These are phyloP conservation scores for Carposina sasakii DNA, from an alignment of 1,140 invertebrate species.

Conservation along the genomic window DNA sequence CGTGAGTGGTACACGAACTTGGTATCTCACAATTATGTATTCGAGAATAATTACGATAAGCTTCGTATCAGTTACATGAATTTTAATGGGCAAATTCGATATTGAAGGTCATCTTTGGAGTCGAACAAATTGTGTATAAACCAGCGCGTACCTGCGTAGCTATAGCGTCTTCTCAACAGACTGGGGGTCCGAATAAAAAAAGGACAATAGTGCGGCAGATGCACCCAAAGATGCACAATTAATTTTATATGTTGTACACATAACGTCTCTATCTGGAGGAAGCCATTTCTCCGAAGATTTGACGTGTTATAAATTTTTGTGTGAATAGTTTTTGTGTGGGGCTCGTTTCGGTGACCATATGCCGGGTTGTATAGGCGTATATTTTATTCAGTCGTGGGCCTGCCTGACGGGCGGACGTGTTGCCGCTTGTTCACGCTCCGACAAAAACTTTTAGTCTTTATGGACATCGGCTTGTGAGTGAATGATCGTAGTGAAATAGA, in stretches of 20 bases:
- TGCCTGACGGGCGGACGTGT: background rate
- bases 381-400: conserved; percentile 38
- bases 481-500: too few species aligned
- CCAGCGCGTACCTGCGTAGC: too few species aligned
- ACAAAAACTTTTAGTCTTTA: too few species aligned
- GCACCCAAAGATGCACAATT: conserved; percentile 56
- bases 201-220: conserved; percentile 55
- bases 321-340: conserved; percentile 45
- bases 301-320: conserved; percentile 67
- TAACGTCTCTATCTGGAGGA: conserved; percentile 66
- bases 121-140: background rate
- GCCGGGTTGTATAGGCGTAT: conserved; percentile 37
- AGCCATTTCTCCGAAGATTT: conserved; percentile 66
- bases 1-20: conserved; percentile 19
- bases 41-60: conserved; percentile 48
- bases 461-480: conserved; percentile 24
- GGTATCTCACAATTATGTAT: conserved; percentile 29
- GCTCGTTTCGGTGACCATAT: conserved; percentile 38
- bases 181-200: conserved; percentile 35
- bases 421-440: conserved; percentile 11
- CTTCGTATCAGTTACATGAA: conserved; percentile 52
- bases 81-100: conserved; percentile 44
- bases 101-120: conserved; percentile 12
- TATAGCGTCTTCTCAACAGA: background rate
- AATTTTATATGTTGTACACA: conserved; percentile 59